Percentiles rank a stretch among this genome's conserved stretches.
phyloP scores from a whole-genome alignment of 2,888 invertebrate genomes.

The Thalpophila matura region DNA sequence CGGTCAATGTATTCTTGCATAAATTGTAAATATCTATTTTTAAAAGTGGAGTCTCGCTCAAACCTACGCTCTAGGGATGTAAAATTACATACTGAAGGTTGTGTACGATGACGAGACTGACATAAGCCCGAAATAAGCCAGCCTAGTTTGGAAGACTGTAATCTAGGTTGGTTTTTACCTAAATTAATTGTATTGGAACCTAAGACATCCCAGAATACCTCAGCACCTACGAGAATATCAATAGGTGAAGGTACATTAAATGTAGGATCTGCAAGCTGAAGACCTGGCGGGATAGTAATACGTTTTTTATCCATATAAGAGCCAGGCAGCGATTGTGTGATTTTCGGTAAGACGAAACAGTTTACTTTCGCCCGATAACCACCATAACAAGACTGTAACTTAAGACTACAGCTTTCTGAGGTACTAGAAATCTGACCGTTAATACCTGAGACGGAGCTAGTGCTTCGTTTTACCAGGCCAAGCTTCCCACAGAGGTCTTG shows the following conservation, averaged over 20 bases:
- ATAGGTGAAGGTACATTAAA: constrained; percentile 51
- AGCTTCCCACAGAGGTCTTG: constrained; percentile 43
- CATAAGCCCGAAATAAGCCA: constrained; percentile 53
- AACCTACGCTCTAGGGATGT: constrained; percentile 53
- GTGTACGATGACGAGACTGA: constrained; percentile 2
- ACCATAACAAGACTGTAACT: constrained; percentile 29
- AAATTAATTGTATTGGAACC: constrained; percentile 45
- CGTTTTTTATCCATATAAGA: constrained; percentile 33
- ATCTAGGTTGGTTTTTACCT: constrained; percentile 53
- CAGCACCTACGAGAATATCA: constrained; percentile 56
- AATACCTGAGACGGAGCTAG: constrained; percentile 57
- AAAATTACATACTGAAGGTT: constrained; percentile 15
- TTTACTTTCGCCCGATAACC: constrained; percentile 30
- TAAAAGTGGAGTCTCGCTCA: constrained; percentile 36
- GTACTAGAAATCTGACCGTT: constrained; percentile 38
- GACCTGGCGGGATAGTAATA: constrained; percentile 45
- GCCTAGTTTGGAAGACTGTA: constrained; percentile 51
- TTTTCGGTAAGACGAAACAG: constrained; percentile 50
- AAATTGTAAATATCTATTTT: constrained; percentile 54
- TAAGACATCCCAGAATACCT: too few species aligned
- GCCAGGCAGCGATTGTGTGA: constrained; percentile 44
- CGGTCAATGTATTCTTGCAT: constrained; percentile 57
- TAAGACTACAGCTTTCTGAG: constrained; percentile 47
- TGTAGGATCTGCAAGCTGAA: constrained; percentile 50
- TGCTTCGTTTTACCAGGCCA: constrained; percentile 34